phyloP scores from a whole-genome alignment of 2,888 invertebrate genomes.

The Morpho deidamia region DNA sequence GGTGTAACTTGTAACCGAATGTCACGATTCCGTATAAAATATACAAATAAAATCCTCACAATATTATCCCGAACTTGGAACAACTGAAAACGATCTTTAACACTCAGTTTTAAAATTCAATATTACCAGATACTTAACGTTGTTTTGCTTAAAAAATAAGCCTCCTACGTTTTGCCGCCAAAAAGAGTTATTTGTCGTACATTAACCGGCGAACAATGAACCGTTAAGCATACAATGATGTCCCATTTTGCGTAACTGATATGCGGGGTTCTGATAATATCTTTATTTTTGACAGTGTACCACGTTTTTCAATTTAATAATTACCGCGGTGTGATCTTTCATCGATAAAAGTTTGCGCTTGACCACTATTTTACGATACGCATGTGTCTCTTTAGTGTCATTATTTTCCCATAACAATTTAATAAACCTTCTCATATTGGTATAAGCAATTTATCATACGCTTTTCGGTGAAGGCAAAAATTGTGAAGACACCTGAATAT shows the following conservation, averaged over 20 bases:
- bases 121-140: constrained; percentile 11
- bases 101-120: constrained; percentile 7
- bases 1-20: constrained; percentile 52
- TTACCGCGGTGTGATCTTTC: not conserved
- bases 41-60: constrained; percentile 38
- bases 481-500: too few relatives aligned
- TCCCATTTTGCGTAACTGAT: constrained; percentile 34
- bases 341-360: not conserved
- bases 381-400: too few relatives aligned
- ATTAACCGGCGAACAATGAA: constrained; percentile 57
- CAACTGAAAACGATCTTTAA: constrained; percentile 28
- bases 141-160: constrained; percentile 38
- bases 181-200: constrained; percentile 62
- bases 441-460: too few relatives aligned
- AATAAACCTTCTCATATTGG: too few relatives aligned
- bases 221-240: constrained; percentile 60
- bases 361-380: too few relatives aligned
- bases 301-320: constrained; percentile 2
- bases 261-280: constrained; percentile 18
- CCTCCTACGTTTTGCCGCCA: constrained; percentile 52
- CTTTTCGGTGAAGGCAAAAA: too few relatives aligned
- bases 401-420: too few relatives aligned
- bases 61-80: constrained; percentile 13
- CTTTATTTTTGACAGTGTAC: constrained; percentile 14
- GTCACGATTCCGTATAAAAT: constrained; percentile 55